phyloP scores from a whole-genome alignment of 2,797 vertebrate genomes.

The Betta splendens region DNA sequence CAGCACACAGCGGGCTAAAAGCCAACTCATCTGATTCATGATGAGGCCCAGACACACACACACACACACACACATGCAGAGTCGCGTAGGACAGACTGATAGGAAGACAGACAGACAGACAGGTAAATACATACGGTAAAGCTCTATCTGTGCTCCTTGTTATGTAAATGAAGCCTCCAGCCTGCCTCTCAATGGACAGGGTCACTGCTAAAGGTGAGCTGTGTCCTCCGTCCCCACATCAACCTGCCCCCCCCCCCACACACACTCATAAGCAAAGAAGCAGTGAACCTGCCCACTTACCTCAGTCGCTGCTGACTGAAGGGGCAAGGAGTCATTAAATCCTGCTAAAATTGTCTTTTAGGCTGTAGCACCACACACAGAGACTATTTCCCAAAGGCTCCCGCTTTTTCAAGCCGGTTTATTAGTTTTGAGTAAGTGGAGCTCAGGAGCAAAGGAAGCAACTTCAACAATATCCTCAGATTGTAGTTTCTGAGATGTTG shows the following conservation, averaged over 20 bases:
- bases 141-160: slow-evolving; percentile 64
- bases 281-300: slow-evolving; percentile 42
- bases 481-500: slow-evolving; percentile 29
- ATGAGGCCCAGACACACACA: slow-evolving; percentile 45
- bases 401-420: slow-evolving; percentile 56
- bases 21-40: slow-evolving; percentile 65
- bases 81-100: no score
- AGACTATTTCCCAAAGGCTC: slow-evolving; percentile 58
- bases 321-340: slow-evolving; percentile 57
- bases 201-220: no score
- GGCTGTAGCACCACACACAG: slow-evolving; percentile 29
- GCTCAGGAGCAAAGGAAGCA: slow-evolving; percentile 31
- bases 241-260: not conserved
- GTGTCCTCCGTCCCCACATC: slow-evolving; percentile 24
- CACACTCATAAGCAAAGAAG: slow-evolving; percentile 39
- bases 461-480: slow-evolving; percentile 27
- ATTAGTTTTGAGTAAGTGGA: slow-evolving; percentile 58
- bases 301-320: slow-evolving; percentile 34
- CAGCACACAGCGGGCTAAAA: slow-evolving; percentile 55
- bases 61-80: no score
- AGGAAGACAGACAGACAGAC: no score
- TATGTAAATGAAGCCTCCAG: slow-evolving; percentile 67
- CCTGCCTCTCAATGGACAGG: slow-evolving; percentile 55
- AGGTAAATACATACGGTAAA: no score
- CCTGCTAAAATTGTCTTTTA: slow-evolving; percentile 50